Base-by-base conservation (phyloP, 1,140 invertebrate species). In the Drosophila nigromelanica region DNA sequence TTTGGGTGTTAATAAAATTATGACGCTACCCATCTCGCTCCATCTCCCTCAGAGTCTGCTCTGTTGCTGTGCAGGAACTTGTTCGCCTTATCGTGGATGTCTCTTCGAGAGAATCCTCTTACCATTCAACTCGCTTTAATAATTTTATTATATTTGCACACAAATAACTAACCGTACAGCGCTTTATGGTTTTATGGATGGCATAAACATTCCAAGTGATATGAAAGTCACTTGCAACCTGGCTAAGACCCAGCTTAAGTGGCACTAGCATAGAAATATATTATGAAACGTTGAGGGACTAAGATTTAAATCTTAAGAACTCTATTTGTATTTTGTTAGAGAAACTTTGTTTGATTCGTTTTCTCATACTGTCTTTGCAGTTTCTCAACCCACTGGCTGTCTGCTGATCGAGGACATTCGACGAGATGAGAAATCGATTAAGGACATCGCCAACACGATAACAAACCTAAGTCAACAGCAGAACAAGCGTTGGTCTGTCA, bases 381-480 rank as follows among this genome's bases (percentile, higher is more conserved):
- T 90, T 64, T 86, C 87, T 1, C 80, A 89, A 50, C 74, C 90
- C n/a, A 79, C 51, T 1, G 86, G 76, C 27, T 91, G 90, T 59
- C 71, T 91, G 39, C 62, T 91, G 12, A 91, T 91, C 52, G 90
- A 91, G 73, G 90, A 91, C 69, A 90, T 91, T 5, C 76, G 89
- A 2, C 86, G 89, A 1, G 90, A 91, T 54, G 90, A 91, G 45
- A 91, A 91, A 52, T 90, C 86, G 14, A 89, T 90, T 56, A 91
- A 91, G 67, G 91, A 92, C 58, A 87, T 92, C 30, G 82, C 91
- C 37, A 92, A 92, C 52, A 92, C 89, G 24, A 91, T 92, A 47
- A 92, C 91, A n/a, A 91, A 91, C 72, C 82, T 91, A 74, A 91
- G 90, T 82, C 90, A 91, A 68, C 90, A 89, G 45, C 89, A 90